Base-by-base conservation (phyloP, 1,140 invertebrate species). In the Apis cerana region DNA sequence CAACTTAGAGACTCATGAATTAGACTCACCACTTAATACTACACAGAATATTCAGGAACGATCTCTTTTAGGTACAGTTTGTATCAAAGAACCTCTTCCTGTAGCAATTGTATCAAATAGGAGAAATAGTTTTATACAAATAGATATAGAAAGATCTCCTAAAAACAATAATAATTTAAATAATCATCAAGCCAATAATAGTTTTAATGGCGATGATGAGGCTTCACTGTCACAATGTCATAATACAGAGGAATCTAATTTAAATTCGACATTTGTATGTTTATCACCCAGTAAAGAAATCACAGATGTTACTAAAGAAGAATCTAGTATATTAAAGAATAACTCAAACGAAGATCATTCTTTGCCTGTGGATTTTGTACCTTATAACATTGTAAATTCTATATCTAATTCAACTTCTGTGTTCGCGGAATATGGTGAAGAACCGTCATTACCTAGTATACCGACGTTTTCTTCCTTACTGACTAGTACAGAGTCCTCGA, bases 381-480 rank as follows among this genome's bases (percentile, higher is more conserved):
- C 59, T 11, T 75, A 8, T 50, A 11, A 62, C 23, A 13, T 15
- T 12, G 15, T 70, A 21, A 61, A 86, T 58, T 75, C 77, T 19
- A 48, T 64, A 64, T 56, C 52, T 4, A 52, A 50, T 52, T 84
- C 83, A 13, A 70, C 54, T 43, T 75, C 70, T 2, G 12, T 12
- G 7, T 62, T 64, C 33, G 11, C 75, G 11, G 74, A 82, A 65
- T 13, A 82, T 65, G 54, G 23, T 1, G 80, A 82, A 19, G 48
- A 33, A 9, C 5, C 65, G 17, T 85, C 75, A 10, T 75, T 82
- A 61, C 64, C 75, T 10, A 85, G 27, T 33, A 43, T 87, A 75
- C 27, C 85, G n/a, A 72, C 23, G 13, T 1, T 78, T 65, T 61
- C 84, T n/a, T 83, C 68, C 2, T n/a, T 72, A 11, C 15, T 52